Percentiles rank a stretch among this genome's conserved stretches.
These are phyloP conservation scores for Metellina segmentata DNA, from an alignment of 2,888 invertebrate species.

Conservation along the genomic window DNA sequence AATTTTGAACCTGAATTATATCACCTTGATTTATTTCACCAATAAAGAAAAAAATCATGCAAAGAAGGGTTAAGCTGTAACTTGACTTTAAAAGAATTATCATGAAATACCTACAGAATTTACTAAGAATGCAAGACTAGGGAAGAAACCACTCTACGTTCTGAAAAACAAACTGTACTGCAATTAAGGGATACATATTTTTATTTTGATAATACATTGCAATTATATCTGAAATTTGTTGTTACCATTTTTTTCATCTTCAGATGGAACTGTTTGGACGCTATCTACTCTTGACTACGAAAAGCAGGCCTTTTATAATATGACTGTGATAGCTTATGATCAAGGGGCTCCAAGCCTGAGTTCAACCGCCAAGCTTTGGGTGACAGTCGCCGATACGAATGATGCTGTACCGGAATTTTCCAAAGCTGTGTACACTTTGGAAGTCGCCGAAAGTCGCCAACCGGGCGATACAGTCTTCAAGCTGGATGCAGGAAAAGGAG, in stretches of 20 bases:
- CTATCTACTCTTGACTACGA: conserved; percentile 88
- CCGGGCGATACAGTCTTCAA: conserved; percentile 78
- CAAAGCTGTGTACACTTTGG: conserved; percentile 79
- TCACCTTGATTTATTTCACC: too few relatives aligned
- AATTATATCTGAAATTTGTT: too few relatives aligned
- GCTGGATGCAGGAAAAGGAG: conserved; percentile 79
- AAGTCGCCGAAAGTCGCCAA: conserved; percentile 79
- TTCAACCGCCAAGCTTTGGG: conserved; percentile 85
- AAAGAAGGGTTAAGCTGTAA: too few relatives aligned
- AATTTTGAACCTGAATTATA: too few relatives aligned
- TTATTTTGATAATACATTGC: too few relatives aligned
- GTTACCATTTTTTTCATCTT: conserved; percentile 32
- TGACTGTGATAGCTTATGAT: conserved; percentile 91
- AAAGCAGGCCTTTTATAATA: conserved; percentile 85
- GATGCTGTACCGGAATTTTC: conserved; percentile 79
- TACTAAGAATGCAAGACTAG: too few relatives aligned
- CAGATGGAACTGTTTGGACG: conserved; percentile 89
- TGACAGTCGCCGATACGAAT: conserved; percentile 80
- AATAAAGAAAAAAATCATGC: too few relatives aligned
- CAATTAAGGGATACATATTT: too few relatives aligned
- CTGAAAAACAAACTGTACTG: too few relatives aligned
- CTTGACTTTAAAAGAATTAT: too few relatives aligned
- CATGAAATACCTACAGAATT: too few relatives aligned
- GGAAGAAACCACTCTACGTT: too few relatives aligned
- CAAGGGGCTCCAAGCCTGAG: conserved; percentile 91